phyloP scores from a whole-genome alignment of 2,113 vertebrate species.

The Protomyctophum bolini region DNA sequence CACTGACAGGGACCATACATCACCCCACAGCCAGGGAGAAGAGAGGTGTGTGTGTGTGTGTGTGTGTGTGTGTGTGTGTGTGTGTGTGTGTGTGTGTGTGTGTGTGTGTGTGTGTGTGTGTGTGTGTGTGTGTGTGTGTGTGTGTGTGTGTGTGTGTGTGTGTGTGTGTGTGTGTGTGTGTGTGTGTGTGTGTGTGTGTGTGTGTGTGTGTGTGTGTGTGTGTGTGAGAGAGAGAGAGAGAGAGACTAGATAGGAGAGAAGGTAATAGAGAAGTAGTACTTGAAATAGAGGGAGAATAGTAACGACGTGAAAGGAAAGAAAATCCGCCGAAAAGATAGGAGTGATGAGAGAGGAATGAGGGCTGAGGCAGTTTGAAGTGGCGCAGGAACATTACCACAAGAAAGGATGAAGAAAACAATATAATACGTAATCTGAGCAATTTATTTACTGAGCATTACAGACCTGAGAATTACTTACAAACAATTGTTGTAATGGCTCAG shows the following conservation, averaged over 20 bases:
- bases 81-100: constrained; percentile 4
- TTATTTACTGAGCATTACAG: constrained; percentile 42
- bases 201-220: neutral
- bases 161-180: too few relatives aligned
- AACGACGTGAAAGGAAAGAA: constrained; percentile 28
- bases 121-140: constrained; percentile 4
- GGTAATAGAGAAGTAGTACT: constrained; percentile 58
- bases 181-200: too few relatives aligned
- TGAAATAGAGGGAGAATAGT: constrained; percentile 55
- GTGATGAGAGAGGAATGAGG: neutral
- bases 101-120: constrained; percentile 4
- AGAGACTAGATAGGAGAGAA: neutral
- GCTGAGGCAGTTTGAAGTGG: constrained; percentile 1
- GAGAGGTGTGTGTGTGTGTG: constrained; percentile 18
- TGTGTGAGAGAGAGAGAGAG: constrained; percentile 32
- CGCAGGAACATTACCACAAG: constrained; percentile 9
- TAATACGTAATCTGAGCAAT: constrained; percentile 44
- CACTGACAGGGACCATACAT: constrained; percentile 79
- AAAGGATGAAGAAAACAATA: constrained; percentile 29
- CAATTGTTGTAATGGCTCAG: neutral
- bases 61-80: constrained; percentile 4
- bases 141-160: constrained; percentile 4
- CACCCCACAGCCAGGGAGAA: constrained; percentile 67
- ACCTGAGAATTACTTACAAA: constrained; percentile 29
- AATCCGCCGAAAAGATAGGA: constrained; percentile 17